Percentiles rank a stretch among this genome's conserved stretches.
Conservation (phyloP, 2,888 invertebrate species). For the Polydrusus pterygomalis region DNA sequence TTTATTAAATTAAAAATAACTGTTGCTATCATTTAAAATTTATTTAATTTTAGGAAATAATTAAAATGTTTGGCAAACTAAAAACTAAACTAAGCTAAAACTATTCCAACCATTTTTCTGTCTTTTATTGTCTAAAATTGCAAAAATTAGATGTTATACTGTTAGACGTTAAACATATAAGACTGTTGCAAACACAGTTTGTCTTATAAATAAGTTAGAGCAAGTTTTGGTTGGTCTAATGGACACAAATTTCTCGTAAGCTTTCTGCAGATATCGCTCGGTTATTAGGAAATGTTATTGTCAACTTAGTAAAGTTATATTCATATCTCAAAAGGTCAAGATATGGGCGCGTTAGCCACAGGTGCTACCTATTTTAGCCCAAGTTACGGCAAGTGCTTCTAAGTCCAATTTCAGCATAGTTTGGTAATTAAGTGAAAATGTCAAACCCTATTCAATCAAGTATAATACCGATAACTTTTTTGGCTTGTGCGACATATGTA, state of each 20-base stretch:
- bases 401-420: conserved; percentile 36
- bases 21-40: no score
- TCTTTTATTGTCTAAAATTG: not conserved
- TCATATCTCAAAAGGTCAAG: conserved; percentile 44
- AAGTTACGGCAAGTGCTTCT: conserved; percentile 38
- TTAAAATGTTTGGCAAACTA: no score
- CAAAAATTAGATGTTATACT: no score
- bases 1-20: not conserved
- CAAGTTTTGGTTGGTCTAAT: conserved; percentile 23
- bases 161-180: not conserved
- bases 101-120: no score
- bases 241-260: conserved; percentile 21
- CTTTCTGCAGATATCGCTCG: conserved; percentile 31
- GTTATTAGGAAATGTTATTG: conserved; percentile 44
- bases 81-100: no score
- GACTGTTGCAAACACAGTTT: conserved; percentile 7
- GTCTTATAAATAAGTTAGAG: conserved; percentile 17
- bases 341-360: conserved; percentile 45
- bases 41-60: no score
- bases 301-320: conserved; percentile 36
- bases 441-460: conserved; percentile 20
- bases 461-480: not conserved
- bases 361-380: conserved; percentile 43
- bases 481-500: no score
- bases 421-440: conserved; percentile 33